A percentile compares a stretch with the other conserved stretches of the same genome.
phyloP scores from a whole-genome alignment of 64 coral and sea anemone genomes.

The Stichodactyla helianthus region DNA sequence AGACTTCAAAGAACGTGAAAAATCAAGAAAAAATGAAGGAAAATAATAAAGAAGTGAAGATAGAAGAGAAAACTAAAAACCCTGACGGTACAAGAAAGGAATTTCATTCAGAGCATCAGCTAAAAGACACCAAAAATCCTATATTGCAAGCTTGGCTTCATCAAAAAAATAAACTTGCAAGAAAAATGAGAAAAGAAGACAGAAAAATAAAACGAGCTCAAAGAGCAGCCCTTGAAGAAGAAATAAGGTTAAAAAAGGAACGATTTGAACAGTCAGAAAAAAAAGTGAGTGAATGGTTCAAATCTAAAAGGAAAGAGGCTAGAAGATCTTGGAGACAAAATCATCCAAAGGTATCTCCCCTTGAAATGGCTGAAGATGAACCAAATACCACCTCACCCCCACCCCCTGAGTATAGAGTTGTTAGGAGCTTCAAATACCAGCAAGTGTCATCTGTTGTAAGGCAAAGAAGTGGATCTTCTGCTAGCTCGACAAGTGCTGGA shows the following conservation, averaged over 20 bases:
- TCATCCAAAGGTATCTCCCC: slow-evolving; percentile 45
- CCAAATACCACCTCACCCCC: slow-evolving; percentile 19
- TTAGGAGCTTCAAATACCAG: slow-evolving; percentile 51
- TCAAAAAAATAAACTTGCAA: slow-evolving; percentile 56
- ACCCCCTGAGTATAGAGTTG: slow-evolving; percentile 53
- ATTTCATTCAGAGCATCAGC: slow-evolving; percentile 65
- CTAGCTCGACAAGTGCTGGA: neutral
- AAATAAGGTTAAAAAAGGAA: slow-evolving; percentile 47
- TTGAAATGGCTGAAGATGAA: neutral
- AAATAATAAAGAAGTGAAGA: slow-evolving; percentile 12
- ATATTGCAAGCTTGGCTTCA: slow-evolving; percentile 69
- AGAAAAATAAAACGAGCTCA: slow-evolving; percentile 62
- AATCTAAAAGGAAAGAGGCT: slow-evolving; percentile 45
- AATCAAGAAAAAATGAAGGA: slow-evolving; percentile 11
- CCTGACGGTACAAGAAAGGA: slow-evolving; percentile 70
- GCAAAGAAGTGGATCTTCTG: neutral
- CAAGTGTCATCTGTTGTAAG: neutral
- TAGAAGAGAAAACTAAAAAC: slow-evolving; percentile 49
- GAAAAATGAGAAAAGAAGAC: slow-evolving; percentile 56
- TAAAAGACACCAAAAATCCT: slow-evolving; percentile 76
- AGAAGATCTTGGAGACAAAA: slow-evolving; percentile 14
- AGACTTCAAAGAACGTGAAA: neutral
- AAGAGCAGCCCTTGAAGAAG: slow-evolving; percentile 60
- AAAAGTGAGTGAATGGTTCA: slow-evolving; percentile 66
- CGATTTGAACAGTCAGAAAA: slow-evolving; percentile 48